These are phyloP conservation scores for Acomys russatus DNA, from an alignment of 2,797 vertebrate genomes.

Conservation along the genomic window DNA sequence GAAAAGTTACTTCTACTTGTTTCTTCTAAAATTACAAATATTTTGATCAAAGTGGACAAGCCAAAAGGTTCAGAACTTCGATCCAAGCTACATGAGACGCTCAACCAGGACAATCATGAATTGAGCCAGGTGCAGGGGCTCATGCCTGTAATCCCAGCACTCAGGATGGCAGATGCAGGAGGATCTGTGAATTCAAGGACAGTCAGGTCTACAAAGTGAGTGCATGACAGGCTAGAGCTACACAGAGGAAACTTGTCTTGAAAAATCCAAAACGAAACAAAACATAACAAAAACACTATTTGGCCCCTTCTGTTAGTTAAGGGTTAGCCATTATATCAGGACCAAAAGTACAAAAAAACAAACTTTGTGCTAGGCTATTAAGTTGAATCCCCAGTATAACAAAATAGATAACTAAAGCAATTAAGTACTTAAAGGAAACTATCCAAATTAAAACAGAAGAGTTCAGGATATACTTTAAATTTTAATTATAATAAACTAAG, in stretches of 20 bases:
- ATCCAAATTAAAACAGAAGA: background rate
- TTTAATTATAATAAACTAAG: slow-evolving; percentile 2
- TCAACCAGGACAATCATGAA: no score
- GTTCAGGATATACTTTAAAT: background rate
- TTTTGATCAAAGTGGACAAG: background rate
- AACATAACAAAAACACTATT: no score
- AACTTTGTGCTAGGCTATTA: background rate
- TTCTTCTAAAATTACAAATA: background rate
- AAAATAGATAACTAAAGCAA: background rate
- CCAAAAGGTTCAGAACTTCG: background rate
- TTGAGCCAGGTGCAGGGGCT: no score
- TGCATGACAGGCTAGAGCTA: no score
- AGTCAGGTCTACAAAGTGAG: no score
- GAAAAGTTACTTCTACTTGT: background rate
- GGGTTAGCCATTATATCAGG: background rate
- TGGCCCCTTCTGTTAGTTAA: no score
- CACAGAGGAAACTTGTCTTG: no score
- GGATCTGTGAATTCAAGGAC: no score
- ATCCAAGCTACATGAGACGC: no score
- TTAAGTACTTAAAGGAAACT: background rate
- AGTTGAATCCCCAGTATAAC: background rate
- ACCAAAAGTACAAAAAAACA: background rate
- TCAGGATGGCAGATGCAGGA: no score
- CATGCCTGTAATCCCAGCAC: no score
- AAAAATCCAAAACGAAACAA: no score